These are phyloP conservation scores for Papilio polytes DNA, from an alignment of 1,140 invertebrate genomes.

Conservation along the genomic window DNA sequence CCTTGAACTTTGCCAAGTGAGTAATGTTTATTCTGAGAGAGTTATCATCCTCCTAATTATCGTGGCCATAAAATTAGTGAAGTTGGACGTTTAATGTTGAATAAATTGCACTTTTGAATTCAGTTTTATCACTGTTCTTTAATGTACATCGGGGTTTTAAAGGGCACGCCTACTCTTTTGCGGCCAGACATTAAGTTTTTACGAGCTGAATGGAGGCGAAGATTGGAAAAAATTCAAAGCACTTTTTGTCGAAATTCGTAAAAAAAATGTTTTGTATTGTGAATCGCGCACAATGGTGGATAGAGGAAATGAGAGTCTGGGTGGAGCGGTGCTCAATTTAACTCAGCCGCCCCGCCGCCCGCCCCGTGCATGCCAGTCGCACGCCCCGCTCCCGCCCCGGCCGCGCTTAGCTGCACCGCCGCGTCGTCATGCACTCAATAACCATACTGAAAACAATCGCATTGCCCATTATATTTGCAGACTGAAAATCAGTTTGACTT, in stretches of 20 bases:
- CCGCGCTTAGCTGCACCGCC: slow-evolving; percentile 28
- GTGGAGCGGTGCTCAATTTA: slow-evolving; percentile 76
- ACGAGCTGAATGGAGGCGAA: slow-evolving; percentile 79
- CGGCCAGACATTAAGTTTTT: slow-evolving; percentile 76
- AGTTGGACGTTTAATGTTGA: slow-evolving; percentile 56
- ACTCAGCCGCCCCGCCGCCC: slow-evolving; percentile 59
- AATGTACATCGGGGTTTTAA: slow-evolving; percentile 38
- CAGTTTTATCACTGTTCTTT: slow-evolving; percentile 56
- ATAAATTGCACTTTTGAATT: slow-evolving; percentile 67
- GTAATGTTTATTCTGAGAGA: slow-evolving; percentile 78
- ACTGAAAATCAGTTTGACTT: slow-evolving; percentile 37
- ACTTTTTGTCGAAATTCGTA: slow-evolving; percentile 81
- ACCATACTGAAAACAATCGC: slow-evolving; percentile 41
- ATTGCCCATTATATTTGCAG: slow-evolving; percentile 40
- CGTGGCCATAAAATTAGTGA: slow-evolving; percentile 71
- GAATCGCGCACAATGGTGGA: slow-evolving; percentile 79
- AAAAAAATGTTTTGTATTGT: slow-evolving; percentile 83
- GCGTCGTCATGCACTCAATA: slow-evolving; percentile 35
- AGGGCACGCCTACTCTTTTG: slow-evolving; percentile 59
- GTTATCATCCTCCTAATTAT: slow-evolving; percentile 76
- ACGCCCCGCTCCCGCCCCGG: too few species aligned
- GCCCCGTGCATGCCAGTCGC: slow-evolving; percentile 40
- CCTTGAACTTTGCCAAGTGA: slow-evolving; percentile 70
- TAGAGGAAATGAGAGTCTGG: slow-evolving; percentile 81
- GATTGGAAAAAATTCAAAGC: slow-evolving; percentile 83